Base-by-base conservation (phyloP, 1,140 invertebrate species). In the Battus philenor region DNA sequence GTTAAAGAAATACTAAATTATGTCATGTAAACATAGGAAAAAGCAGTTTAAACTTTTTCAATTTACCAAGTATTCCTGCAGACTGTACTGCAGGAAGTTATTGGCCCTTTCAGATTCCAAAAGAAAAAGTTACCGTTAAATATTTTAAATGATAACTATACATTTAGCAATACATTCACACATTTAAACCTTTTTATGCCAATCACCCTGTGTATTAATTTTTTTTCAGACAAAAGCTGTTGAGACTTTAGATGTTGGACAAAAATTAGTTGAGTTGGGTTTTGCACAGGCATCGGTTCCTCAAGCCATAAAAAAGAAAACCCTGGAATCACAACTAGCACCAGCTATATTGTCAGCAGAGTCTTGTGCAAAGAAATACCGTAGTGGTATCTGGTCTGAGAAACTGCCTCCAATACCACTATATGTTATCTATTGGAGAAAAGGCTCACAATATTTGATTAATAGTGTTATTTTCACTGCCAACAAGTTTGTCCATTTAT, bases 321-420 rank as follows among this genome's bases (percentile, higher is more conserved):
- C 67, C n/a, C 43, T 82, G n/a, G 77, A 85, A 34, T 79, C 75
- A 48, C 53, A 73, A 60, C 15, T 85, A 38, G 81, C 69, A 16
- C 71, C 75, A 31, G 58, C 33, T 1, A 48, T 85, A 13, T 38
- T 80, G n/a, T 78, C 71, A 13, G 78, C 81, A 10, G 75, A 85
- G 46, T 60, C 56, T 8, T 46, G 34, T 8, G 81, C 81, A n/a
- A 81, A 79, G 26, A 69, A 47, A 18, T 68, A 54, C 30, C 63
- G 81, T 10, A 76, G 79, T 54, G 81, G 81, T 9, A 62, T 85
- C 17, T 85, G 81, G 81, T 73, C 63, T 11, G 75, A 85, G 4
- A 65, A 50, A 2, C 62, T 85, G 1, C 78, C 76, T 22, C 78
- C 78, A 2, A 24, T 79, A 10, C 78, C 81, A 10, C 0, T 60